A percentile compares a stretch with the other conserved stretches of the same genome.
phyloP scores from a whole-genome alignment of 2,888 invertebrate species.

The Tolmerus cingulatus region DNA sequence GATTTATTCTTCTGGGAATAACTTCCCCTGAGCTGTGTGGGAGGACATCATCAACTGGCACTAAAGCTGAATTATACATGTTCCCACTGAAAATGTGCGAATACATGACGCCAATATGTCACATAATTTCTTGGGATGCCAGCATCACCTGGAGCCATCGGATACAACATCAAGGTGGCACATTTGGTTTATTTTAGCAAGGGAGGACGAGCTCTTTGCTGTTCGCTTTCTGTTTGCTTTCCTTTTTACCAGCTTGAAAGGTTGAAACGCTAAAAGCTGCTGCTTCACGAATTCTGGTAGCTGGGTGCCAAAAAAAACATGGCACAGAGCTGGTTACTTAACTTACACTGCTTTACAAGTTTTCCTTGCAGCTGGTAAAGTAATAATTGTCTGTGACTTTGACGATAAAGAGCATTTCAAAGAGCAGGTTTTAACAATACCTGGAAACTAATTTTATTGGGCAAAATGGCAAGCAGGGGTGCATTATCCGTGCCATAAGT shows the following conservation, averaged over 20 bases:
- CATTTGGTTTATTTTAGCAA: neutral
- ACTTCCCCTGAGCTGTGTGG: neutral
- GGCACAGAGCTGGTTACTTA: neutral
- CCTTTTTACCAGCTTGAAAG: neutral
- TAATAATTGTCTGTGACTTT: neutral
- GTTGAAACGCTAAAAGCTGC: neutral
- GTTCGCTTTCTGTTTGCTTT: neutral
- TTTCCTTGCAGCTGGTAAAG: neutral
- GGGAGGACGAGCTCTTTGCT: neutral
- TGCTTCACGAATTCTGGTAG: neutral
- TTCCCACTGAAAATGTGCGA: neutral
- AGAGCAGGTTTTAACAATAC: neutral
- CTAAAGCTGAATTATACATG: conserved; percentile 12
- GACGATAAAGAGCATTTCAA: neutral
- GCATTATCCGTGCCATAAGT: neutral
- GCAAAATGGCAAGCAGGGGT: neutral
- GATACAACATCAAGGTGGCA: neutral
- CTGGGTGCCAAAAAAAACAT: neutral
- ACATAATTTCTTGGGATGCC: neutral
- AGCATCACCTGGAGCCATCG: neutral
- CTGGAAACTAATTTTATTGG: neutral
- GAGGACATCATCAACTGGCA: neutral
- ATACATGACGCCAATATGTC: neutral
- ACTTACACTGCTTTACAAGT: neutral
- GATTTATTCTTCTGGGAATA: neutral